Base-by-base conservation (phyloP, 2,888 invertebrate species). In the Clunio marinus region DNA sequence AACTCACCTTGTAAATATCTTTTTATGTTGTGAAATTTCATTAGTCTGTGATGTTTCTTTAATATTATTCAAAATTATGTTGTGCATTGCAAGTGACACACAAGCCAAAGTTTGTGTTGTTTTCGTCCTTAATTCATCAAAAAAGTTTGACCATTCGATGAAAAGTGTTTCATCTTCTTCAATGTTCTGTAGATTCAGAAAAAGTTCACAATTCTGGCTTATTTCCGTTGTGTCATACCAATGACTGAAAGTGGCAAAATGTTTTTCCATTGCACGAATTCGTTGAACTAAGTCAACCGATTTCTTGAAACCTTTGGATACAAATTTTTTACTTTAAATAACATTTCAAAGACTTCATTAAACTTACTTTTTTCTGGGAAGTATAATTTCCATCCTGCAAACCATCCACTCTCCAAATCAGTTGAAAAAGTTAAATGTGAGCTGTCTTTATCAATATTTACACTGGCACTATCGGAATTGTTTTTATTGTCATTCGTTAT, bases 1-100 rank as follows among this genome's bases (percentile, higher is more conserved):
- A 27, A 5, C 10, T 66, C 15, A 66, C 66, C 55, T 66, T 1
- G 27, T 17, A 32, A 35, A 66, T 7, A 66, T 4, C 24, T 66
- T 57, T 45, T 28, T 24, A 17, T 8, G 32, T 8, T 66, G 60
- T n/a, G n/a, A n/a, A n/a, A n/a, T n/a, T n/a, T n/a, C n/a, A n/a
- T n/a, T n/a, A n/a, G n/a, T n/a, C n/a, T n/a, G n/a, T n/a, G n/a
- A n/a, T n/a, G 1, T 70, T 63, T 46, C 59, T 63, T 8, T 66
- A 45, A 41, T 69, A 57, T 69, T 20, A 32, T 25, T 35, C 46
- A 68, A 57, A 41, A 77, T 74, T 70, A 86, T 86, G 82, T 91
- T 87, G 80, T 93, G 88, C 80, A 93, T 86, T 62, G 91, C 91
- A 70, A 90, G 80, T 59, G 89, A 89, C 68, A 94, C 77, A 69